A percentile compares a stretch with the other conserved stretches of the same genome.
phyloP scores from a whole-genome alignment of 2,797 vertebrate genomes.

The Hippopotamyrus pictus region DNA sequence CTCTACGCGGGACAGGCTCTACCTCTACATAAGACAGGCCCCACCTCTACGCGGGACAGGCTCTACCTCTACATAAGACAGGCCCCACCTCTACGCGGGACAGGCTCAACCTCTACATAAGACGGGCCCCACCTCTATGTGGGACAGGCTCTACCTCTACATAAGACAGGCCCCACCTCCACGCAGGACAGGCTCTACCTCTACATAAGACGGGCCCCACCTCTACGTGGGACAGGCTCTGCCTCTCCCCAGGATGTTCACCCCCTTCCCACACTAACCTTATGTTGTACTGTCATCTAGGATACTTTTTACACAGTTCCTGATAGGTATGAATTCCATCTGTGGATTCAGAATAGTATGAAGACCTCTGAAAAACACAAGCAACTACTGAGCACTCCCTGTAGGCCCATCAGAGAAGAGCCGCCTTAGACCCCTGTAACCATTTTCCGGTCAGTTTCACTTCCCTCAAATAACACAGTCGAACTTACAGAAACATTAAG shows the following conservation, averaged over 20 bases:
- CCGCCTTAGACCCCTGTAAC: neutral
- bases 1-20: no score
- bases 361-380: neutral
- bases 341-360: neutral
- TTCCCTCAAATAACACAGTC: conserved; percentile 2
- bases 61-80: neutral
- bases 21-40: no score
- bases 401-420: neutral
- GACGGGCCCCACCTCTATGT: no score
- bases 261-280: neutral
- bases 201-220: neutral
- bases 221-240: neutral
- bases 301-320: neutral
- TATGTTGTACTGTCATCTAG: neutral
- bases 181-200: no score
- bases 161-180: no score
- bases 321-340: neutral
- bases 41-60: no score
- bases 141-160: no score
- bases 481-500: neutral
- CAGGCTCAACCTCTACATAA: no score
- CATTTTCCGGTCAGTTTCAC: neutral
- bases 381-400: neutral
- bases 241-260: neutral
- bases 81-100: no score